phyloP scores from a whole-genome alignment of 2,888 invertebrate species.

The Cactoblastis cactorum region DNA sequence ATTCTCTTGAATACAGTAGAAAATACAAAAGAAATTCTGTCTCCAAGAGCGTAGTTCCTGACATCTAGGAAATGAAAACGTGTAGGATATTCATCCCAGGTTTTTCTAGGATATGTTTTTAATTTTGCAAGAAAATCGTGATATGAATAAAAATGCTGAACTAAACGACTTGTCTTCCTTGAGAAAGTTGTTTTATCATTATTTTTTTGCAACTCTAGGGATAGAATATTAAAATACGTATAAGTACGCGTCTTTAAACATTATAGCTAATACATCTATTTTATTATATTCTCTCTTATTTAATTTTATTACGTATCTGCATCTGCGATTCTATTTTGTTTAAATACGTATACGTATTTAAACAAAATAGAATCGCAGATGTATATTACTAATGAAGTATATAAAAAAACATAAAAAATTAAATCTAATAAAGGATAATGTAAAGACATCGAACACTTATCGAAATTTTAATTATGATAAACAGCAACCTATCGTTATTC shows the following conservation, averaged over 20 bases:
- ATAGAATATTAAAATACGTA: background rate
- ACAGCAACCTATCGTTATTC: background rate
- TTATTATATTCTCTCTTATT: no score
- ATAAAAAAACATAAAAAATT: no score
- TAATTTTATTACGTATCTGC: no score
- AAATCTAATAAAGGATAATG: no score
- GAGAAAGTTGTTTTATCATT: background rate
- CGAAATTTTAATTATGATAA: no score
- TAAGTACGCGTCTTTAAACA: no score
- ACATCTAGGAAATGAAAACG: slow-evolving; percentile 7
- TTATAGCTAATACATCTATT: no score
- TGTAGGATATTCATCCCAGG: background rate
- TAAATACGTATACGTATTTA: no score
- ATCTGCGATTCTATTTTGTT: no score
- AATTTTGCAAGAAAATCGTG: slow-evolving; percentile 5
- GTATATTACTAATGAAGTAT: no score
- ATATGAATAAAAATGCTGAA: background rate
- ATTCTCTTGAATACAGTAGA: slow-evolving; percentile 9
- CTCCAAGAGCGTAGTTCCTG: slow-evolving; percentile 1
- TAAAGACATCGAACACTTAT: no score
- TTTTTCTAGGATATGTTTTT: slow-evolving; percentile 10
- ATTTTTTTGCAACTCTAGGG: background rate
- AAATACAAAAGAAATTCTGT: slow-evolving; percentile 12
- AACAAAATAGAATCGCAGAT: no score
- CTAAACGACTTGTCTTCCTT: background rate